Evolutionary conservation across 2,113 vertebrate species (phyloP).

Genomic region (Notarius lentiginosus): DNA sequence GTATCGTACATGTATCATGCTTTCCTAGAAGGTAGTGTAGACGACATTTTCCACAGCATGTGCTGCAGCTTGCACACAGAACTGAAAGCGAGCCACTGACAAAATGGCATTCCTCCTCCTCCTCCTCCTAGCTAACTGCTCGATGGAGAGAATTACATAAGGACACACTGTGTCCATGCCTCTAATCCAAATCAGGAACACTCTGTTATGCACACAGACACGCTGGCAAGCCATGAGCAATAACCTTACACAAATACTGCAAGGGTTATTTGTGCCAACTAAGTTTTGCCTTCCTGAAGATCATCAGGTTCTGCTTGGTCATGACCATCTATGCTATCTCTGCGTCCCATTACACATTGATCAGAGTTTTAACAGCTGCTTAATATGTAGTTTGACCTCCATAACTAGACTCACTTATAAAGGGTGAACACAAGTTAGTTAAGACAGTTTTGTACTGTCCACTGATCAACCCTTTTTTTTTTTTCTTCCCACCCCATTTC

Average conservation of each 20-base stretch:
- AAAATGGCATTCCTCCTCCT: slow-evolving; percentile 46
- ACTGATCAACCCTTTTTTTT: background rate
- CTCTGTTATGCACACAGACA: slow-evolving; percentile 48
- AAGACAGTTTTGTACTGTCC: slow-evolving; percentile 13
- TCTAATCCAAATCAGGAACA: slow-evolving; percentile 49
- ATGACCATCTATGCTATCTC: background rate
- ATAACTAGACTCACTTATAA: background rate
- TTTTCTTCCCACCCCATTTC: background rate
- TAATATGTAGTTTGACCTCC: slow-evolving; percentile 14
- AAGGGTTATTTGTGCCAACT: slow-evolving; percentile 13
- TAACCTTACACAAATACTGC: slow-evolving; percentile 1
- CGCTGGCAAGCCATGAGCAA: slow-evolving; percentile 43
- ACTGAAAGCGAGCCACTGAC: slow-evolving; percentile 38
- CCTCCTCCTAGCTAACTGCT: slow-evolving; percentile 30
- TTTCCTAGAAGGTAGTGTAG: background rate
- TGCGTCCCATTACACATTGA: background rate
- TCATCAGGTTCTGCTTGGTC: slow-evolving; percentile 7
- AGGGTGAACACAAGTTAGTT: slow-evolving; percentile 11
- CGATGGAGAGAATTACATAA: slow-evolving; percentile 52
- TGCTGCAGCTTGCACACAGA: slow-evolving; percentile 28
- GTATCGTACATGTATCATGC: background rate
- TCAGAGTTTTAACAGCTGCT: background rate
- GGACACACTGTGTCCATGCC: slow-evolving; percentile 38
- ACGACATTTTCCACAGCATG: slow-evolving; percentile 31
- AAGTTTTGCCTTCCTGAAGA: slow-evolving; percentile 28